Evolutionary conservation across 2,113 vertebrate species (phyloP).

Genomic region (Emydocephalus ijimae): DNA sequence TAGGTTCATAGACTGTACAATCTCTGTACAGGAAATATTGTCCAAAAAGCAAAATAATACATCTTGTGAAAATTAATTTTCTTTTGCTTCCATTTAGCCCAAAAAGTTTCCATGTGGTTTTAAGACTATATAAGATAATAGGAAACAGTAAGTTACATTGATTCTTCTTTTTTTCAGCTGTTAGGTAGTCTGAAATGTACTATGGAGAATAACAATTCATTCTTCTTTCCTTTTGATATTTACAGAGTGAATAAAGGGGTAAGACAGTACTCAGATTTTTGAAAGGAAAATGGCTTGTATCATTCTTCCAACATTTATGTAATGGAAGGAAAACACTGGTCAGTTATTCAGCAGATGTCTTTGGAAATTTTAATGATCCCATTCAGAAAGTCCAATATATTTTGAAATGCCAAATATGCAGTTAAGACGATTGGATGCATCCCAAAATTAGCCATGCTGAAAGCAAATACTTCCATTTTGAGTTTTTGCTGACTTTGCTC

Average conservation of each 20-base stretch:
- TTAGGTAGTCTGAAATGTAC: neutral
- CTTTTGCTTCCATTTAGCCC: neutral
- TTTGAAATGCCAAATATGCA: neutral
- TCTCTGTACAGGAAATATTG: neutral
- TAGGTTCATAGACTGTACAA: neutral
- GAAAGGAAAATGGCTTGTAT: neutral
- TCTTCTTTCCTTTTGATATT: neutral
- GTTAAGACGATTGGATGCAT: neutral
- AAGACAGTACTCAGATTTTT: neutral
- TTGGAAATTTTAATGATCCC: neutral
- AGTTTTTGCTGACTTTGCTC: neutral
- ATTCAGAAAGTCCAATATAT: neutral
- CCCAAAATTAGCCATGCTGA: neutral
- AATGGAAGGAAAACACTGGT: neutral
- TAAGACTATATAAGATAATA: neutral
- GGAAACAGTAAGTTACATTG: neutral
- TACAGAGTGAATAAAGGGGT: neutral
- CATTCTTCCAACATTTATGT: neutral
- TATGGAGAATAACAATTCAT: neutral
- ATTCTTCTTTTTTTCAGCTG: neutral
- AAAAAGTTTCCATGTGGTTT: neutral
- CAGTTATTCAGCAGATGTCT: neutral
- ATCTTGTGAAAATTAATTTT: neutral
- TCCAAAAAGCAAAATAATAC: neutral
- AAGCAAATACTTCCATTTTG: neutral